A percentile compares a stretch with the other conserved stretches of the same genome.
phyloP scores from a whole-genome alignment of 2,888 invertebrate genomes.

The Microctonus aethiopoides region DNA sequence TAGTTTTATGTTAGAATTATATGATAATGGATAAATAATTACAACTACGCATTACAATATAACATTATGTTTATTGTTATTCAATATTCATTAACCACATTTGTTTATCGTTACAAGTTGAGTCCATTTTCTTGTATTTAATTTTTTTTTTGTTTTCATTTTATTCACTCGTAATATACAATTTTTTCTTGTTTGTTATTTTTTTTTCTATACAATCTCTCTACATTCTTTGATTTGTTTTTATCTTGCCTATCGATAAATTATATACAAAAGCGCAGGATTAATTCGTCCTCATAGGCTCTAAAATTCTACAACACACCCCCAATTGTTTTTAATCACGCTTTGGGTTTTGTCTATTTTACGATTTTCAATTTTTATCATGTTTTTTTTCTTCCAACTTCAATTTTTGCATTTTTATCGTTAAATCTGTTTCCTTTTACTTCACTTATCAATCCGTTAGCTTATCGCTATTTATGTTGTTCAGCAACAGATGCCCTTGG shows the following conservation, averaged over 20 bases:
- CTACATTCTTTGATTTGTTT: slow-evolving; percentile 42
- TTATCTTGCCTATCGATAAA: slow-evolving; percentile 41
- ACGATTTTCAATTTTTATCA: slow-evolving; percentile 17
- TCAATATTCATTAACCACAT: slow-evolving; percentile 60
- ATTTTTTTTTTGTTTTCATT: slow-evolving; percentile 45
- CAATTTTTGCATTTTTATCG: not conserved
- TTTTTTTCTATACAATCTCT: slow-evolving; percentile 58
- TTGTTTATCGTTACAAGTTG: slow-evolving; percentile 58
- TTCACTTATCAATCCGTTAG: not conserved
- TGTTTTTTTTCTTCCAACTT: slow-evolving; percentile 11
- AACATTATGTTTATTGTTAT: slow-evolving; percentile 63
- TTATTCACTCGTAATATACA: slow-evolving; percentile 54
- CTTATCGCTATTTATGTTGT: not conserved
- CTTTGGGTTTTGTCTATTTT: slow-evolving; percentile 34
- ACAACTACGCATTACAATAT: slow-evolving; percentile 55
- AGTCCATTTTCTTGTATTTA: slow-evolving; percentile 32
- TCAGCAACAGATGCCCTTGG: not conserved
- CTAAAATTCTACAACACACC: slow-evolving; percentile 12
- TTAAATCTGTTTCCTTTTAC: not conserved
- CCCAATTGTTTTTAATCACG: slow-evolving; percentile 31
- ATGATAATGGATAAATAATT: slow-evolving; percentile 13
- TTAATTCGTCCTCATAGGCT: slow-evolving; percentile 42
- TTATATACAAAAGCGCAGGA: slow-evolving; percentile 63
- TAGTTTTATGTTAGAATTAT: not conserved
- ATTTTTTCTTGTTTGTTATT: slow-evolving; percentile 49